Evolutionary conservation across 2,113 vertebrate species (phyloP).

Genomic region (Eulemur rufifrons): DNA sequence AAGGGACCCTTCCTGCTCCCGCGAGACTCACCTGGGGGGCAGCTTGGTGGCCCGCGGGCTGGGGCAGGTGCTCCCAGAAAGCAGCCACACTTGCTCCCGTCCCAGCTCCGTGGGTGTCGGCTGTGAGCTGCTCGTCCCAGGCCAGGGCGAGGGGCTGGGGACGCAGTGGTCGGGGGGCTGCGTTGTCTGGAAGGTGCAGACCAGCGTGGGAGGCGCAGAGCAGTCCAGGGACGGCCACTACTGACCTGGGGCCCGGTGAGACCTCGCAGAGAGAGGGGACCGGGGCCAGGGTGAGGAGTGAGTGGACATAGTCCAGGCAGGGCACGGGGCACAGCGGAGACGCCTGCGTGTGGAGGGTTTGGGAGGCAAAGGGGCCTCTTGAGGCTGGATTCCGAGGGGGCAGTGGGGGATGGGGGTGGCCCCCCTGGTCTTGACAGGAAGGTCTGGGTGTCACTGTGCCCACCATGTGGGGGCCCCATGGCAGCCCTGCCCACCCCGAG

Average conservation of each 20-base stretch:
- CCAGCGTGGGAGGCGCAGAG: not conserved
- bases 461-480: rapidly evolving
- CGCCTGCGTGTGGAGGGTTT: rapidly evolving
- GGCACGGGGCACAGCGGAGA: no score
- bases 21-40: not conserved
- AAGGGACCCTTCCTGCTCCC: not conserved
- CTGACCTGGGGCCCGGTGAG: not conserved
- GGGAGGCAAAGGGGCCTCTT: not conserved
- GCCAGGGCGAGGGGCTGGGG: rapidly evolving
- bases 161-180: rapidly evolving
- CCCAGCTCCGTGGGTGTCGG: rapidly evolving
- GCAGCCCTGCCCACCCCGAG: not conserved
- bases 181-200: not conserved
- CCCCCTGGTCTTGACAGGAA: not conserved
- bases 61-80: no score
- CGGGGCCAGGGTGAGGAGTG: not conserved
- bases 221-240: rapidly evolving
- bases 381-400: no score
- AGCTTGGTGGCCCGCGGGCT: rapidly evolving
- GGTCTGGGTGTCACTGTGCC: not conserved
- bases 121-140: rapidly evolving
- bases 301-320: not conserved
- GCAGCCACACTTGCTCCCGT: rapidly evolving
- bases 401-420: rapidly evolving
- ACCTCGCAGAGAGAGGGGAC: not conserved